A percentile compares a stretch with the other conserved stretches of the same genome.
Evolutionary conservation across 2,113 vertebrate genomes (phyloP).

Genomic region (Serranochromis macrocephalus): DNA sequence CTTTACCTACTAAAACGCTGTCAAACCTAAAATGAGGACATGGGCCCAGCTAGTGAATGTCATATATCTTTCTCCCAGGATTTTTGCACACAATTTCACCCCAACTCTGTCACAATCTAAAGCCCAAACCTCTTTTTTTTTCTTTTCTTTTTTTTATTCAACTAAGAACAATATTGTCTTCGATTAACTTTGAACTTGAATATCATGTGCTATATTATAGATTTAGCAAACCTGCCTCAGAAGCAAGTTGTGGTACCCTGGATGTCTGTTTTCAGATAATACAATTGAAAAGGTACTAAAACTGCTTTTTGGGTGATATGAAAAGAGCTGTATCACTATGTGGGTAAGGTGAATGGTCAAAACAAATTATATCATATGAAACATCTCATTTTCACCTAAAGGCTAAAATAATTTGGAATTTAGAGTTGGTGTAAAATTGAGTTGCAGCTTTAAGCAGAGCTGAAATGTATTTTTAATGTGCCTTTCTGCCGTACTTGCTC

Average conservation of each 20-base stretch:
- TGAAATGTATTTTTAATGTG: background rate
- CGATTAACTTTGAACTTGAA: rapidly evolving
- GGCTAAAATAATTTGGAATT: background rate
- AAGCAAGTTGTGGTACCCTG: background rate
- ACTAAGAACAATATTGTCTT: background rate
- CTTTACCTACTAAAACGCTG: background rate
- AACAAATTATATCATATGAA: background rate
- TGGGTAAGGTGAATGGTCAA: background rate
- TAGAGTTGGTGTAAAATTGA: background rate
- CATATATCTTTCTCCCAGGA: background rate
- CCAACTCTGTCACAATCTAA: background rate
- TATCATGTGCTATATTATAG: background rate
- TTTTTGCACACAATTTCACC: background rate
- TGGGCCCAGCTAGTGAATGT: background rate
- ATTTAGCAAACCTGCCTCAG: background rate
- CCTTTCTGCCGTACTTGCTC: background rate
- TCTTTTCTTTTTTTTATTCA: background rate
- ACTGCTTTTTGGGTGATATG: background rate
- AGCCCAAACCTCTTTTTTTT: background rate
- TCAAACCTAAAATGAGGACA: rapidly evolving
- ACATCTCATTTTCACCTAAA: background rate
- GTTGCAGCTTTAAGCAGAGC: background rate
- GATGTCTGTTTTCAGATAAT: background rate
- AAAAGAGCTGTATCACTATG: background rate
- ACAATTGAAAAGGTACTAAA: background rate